Percentiles rank a stretch among this genome's conserved stretches.
Conservation (phyloP, 1,140 invertebrate species). For the Zaprionus nigranus region DNA sequence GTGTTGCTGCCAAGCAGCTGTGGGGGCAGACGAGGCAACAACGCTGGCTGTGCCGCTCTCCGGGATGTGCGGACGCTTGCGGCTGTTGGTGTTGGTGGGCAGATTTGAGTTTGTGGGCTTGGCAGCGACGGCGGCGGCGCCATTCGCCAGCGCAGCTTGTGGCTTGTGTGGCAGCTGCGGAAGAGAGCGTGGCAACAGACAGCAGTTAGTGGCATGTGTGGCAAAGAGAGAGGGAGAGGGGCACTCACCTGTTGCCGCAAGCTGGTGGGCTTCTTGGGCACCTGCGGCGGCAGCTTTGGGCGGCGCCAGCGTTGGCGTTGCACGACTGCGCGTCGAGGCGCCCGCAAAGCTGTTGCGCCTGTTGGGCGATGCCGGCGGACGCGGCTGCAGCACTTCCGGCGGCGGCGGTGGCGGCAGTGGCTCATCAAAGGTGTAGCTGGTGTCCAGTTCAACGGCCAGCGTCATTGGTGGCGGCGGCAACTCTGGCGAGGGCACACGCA, state of each 20-base stretch:
- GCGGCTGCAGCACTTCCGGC: constrained; percentile 84
- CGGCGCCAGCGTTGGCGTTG: constrained; percentile 31
- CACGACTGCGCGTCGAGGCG: constrained; percentile 60
- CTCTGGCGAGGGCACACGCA: constrained; percentile 89
- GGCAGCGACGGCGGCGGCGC: too few species aligned
- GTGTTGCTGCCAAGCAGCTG: neutral
- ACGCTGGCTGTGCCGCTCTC: constrained; percentile 42
- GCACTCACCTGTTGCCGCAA: constrained; percentile 69
- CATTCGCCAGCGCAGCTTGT: constrained; percentile 52
- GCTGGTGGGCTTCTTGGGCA: constrained; percentile 80
- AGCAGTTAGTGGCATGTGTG: constrained; percentile 5
- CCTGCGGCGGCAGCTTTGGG: constrained; percentile 63
- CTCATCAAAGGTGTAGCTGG: constrained; percentile 87
- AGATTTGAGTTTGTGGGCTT: constrained; percentile 41
- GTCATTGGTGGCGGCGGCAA: constrained; percentile 88
- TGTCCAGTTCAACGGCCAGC: constrained; percentile 87
- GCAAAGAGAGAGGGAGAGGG: neutral
- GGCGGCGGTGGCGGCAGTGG: constrained; percentile 90
- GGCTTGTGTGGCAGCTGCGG: constrained; percentile 50
- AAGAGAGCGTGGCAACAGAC: neutral
- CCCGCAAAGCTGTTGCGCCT: constrained; percentile 83
- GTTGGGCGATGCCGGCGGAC: constrained; percentile 68
- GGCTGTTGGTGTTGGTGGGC: constrained; percentile 59
- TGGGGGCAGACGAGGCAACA: neutral
- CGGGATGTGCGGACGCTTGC: constrained; percentile 79